Conservation (phyloP, 2,113 vertebrate species). For the Campylomormyrus tamandua region DNA sequence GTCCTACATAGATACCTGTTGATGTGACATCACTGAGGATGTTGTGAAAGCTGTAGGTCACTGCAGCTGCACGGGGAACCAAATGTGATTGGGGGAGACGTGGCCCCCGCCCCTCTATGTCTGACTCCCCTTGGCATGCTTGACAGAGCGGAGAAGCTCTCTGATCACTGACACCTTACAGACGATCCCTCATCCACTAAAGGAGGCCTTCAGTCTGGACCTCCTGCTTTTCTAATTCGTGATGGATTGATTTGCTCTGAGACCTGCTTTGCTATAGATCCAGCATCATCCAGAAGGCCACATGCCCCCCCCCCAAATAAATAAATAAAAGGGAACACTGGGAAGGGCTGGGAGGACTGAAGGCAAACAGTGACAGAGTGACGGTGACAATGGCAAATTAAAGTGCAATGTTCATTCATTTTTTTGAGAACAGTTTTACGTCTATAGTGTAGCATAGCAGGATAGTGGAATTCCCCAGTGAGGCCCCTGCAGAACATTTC, state of each 20-base stretch:
- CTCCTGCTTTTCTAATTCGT: neutral
- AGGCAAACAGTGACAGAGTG: neutral
- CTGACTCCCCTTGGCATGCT: neutral
- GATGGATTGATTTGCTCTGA: neutral
- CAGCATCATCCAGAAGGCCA: neutral
- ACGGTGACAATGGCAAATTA: neutral
- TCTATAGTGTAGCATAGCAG: neutral
- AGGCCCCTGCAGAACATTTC: neutral
- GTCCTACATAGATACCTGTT: neutral
- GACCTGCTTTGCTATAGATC: neutral
- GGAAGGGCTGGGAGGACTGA: neutral
- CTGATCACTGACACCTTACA: neutral
- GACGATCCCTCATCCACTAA: neutral
- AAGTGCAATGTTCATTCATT: neutral
- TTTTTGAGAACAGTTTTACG: neutral
- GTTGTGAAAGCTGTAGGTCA: neutral
- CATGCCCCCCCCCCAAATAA: neutral
- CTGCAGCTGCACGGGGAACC: no score
- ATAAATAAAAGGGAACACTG: neutral
- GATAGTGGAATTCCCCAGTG: neutral
- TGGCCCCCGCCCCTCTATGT: no score
- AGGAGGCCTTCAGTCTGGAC: neutral
- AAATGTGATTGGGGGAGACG: no score
- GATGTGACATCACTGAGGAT: neutral
- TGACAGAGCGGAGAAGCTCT: neutral